Evolutionary conservation across 2,888 invertebrate species (phyloP).

Genomic region (Drosophila tanythrix): DNA sequence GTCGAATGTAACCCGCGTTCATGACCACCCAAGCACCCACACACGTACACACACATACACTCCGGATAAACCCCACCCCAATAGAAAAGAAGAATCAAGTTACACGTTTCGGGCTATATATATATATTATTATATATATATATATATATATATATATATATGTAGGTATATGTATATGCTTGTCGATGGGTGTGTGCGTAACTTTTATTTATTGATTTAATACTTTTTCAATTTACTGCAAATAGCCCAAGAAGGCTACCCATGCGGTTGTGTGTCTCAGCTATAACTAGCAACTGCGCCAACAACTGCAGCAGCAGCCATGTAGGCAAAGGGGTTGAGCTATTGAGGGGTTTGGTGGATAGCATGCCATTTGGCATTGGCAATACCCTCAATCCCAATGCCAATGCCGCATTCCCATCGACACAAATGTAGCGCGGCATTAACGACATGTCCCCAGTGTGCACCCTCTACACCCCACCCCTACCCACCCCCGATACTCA

Average conservation of each 20-base stretch:
- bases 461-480: neutral
- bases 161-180: conserved; percentile 13
- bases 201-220: conserved; percentile 78
- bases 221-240: conserved; percentile 79
- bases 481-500: neutral
- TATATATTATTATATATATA: neutral
- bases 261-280: conserved; percentile 36
- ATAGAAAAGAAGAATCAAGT: conserved; percentile 31
- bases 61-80: conserved; percentile 33
- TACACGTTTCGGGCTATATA: conserved; percentile 42
- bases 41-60: conserved; percentile 8
- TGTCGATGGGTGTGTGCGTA: conserved; percentile 53
- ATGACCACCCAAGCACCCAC: conserved; percentile 28
- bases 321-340: neutral
- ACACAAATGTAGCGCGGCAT: conserved; percentile 57
- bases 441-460: conserved; percentile 62
- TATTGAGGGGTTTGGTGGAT: neutral
- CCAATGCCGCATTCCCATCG: conserved; percentile 48
- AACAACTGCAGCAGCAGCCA: conserved; percentile 25
- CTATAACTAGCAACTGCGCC: conserved; percentile 64
- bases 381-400: conserved; percentile 36
- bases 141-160: neutral
- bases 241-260: conserved; percentile 70
- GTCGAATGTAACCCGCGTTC: conserved; percentile 24
- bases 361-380: conserved; percentile 51